Evolutionary conservation across 2,888 invertebrate species (phyloP).

Genomic region (Elmis aenea): DNA sequence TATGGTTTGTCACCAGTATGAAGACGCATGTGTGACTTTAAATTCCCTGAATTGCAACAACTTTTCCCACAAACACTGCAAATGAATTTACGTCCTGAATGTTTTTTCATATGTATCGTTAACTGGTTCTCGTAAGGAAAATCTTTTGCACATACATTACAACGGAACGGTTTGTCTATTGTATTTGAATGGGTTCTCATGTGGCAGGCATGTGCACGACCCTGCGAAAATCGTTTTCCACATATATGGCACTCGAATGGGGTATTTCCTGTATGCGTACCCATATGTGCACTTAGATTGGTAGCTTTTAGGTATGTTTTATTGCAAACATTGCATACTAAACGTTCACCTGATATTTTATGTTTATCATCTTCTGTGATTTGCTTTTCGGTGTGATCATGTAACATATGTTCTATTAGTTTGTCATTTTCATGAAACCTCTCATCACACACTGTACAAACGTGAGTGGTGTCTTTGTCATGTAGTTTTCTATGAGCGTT

Average conservation of each 20-base stretch:
- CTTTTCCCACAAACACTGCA: constrained; percentile 32
- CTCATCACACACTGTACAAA: constrained; percentile 23
- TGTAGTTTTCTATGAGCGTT: constrained; percentile 7
- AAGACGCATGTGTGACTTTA: constrained; percentile 24
- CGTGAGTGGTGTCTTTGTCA: constrained; percentile 15
- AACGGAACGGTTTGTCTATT: constrained; percentile 20
- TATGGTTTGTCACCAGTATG: constrained; percentile 33
- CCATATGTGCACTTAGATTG: constrained; percentile 32
- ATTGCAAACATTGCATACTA: constrained; percentile 30
- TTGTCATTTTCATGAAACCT: constrained; percentile 20
- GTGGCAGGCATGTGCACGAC: constrained; percentile 32
- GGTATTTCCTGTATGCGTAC: constrained; percentile 31
- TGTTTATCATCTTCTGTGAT: constrained; percentile 8
- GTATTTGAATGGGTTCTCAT: constrained; percentile 30
- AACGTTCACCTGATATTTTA: constrained; percentile 8
- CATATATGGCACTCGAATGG: constrained; percentile 31
- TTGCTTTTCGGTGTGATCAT: constrained; percentile 23
- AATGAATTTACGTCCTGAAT: constrained; percentile 20
- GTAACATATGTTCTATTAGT: constrained; percentile 23
- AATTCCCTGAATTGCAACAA: constrained; percentile 31
- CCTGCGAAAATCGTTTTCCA: constrained; percentile 32
- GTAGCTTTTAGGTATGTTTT: constrained; percentile 33
- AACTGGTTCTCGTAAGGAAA: constrained; percentile 29
- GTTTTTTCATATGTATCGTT: constrained; percentile 28
- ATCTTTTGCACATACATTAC: constrained; percentile 28